phyloP scores from a whole-genome alignment of 2,113 vertebrate genomes.

The Fulmarus glacialis region DNA sequence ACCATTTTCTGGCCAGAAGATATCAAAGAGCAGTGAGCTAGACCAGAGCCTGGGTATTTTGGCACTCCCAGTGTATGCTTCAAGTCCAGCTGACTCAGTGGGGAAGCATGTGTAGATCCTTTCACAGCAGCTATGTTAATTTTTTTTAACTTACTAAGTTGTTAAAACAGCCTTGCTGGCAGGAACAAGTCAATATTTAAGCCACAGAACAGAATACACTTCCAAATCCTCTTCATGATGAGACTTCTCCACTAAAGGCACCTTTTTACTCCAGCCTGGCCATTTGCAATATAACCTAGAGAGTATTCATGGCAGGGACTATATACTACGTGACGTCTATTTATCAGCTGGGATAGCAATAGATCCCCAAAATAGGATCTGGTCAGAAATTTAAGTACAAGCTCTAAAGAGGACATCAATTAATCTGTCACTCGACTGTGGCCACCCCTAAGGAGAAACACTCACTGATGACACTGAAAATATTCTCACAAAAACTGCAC shows the following conservation, averaged over 20 bases:
- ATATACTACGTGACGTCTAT: not conserved
- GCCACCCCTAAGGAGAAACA: not conserved
- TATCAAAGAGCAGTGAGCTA: constrained; percentile 20
- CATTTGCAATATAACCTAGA: not conserved
- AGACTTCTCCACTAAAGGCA: not conserved
- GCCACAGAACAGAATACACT: not conserved
- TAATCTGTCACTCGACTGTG: not conserved
- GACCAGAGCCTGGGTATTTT: constrained; percentile 1
- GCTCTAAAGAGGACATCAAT: not conserved
- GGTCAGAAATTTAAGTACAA: not conserved
- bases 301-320: not conserved
- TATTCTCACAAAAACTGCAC: not conserved
- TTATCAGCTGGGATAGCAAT: not conserved
- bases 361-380: not conserved
- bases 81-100: constrained; percentile 13
- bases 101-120: constrained; percentile 19
- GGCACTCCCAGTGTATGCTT: not conserved
- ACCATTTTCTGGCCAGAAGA: constrained; percentile 20
- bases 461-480: not conserved
- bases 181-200: not conserved
- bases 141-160: not conserved
- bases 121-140: constrained; percentile 20
- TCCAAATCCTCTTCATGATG: not conserved
- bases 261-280: not conserved
- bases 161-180: not conserved